Percentiles rank a stretch among this genome's conserved stretches.
Conservation (phyloP, 2,797 vertebrate genomes). For the Karalla daura region DNA sequence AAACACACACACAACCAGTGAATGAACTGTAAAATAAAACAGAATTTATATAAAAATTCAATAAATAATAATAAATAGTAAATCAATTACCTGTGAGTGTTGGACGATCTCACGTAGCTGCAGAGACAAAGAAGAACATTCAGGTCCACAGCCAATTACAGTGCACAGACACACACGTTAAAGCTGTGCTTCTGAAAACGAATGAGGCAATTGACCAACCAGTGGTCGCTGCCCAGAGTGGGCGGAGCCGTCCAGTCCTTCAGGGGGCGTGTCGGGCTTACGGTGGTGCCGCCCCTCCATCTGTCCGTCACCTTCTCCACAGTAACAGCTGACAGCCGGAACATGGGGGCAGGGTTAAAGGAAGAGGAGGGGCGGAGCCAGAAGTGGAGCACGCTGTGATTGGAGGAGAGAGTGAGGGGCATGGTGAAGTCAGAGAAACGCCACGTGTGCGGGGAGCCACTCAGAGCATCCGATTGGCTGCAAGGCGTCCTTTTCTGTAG, state of each 20-base stretch:
- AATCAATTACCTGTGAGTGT: conserved; percentile 54
- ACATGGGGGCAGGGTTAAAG: conserved; percentile 18
- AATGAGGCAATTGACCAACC: conserved; percentile 76
- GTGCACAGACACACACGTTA: not conserved
- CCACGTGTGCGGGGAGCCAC: conserved; percentile 35
- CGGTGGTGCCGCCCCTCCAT: conserved; percentile 77
- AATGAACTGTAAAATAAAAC: too few species aligned
- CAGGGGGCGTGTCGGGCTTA: conserved; percentile 69
- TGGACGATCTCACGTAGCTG: conserved; percentile 48
- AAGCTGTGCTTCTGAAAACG: not conserved
- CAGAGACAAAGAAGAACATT: conserved; percentile 5
- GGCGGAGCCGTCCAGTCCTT: conserved; percentile 83
- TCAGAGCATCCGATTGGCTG: conserved; percentile 27
- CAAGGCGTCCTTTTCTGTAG: not conserved
- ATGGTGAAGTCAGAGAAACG: conserved; percentile 34
- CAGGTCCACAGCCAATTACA: not conserved
- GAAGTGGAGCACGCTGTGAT: conserved; percentile 60
- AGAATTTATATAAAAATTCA: not conserved
- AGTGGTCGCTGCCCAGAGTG: conserved; percentile 82
- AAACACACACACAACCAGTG: not conserved
- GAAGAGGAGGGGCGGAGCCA: conserved; percentile 80
- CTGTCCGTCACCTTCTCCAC: conserved; percentile 73
- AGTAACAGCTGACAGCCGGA: conserved; percentile 76
- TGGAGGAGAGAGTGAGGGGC: conserved; percentile 70
- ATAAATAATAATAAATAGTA: not conserved